Conservation (phyloP, 2,113 vertebrate species). For the Vidua macroura region DNA sequence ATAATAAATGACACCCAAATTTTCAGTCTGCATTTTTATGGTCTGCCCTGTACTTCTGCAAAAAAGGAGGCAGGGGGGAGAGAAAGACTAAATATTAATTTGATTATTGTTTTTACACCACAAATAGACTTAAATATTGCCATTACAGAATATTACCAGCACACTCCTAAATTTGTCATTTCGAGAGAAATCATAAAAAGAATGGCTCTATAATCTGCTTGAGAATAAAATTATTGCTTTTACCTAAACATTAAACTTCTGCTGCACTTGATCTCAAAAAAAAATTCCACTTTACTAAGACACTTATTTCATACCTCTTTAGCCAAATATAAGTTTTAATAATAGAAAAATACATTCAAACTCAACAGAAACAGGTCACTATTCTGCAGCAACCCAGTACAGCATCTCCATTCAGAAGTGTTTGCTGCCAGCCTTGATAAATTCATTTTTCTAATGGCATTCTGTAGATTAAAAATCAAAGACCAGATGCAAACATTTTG, state of each 20-base stretch:
- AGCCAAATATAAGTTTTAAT: neutral
- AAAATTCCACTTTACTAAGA: neutral
- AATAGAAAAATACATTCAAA: neutral
- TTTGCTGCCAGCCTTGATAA: neutral
- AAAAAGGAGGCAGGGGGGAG: neutral
- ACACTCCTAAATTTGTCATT: neutral
- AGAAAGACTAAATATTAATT: neutral
- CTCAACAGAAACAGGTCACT: neutral
- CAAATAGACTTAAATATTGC: neutral
- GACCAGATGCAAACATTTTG: neutral
- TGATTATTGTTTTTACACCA: neutral
- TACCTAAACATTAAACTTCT: neutral
- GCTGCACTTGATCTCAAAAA: neutral
- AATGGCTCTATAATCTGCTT: neutral
- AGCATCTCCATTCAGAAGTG: neutral
- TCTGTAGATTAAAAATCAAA: constrained; percentile 6
- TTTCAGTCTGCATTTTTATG: constrained; percentile 90
- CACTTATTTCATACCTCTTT: neutral
- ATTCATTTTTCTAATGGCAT: neutral
- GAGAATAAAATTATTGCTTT: neutral
- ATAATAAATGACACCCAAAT: constrained; percentile 87
- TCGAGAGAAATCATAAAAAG: neutral
- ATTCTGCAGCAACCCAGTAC: neutral
- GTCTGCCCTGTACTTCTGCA: constrained; percentile 90
- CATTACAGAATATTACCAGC: neutral